Conservation (phyloP, 2,888 invertebrate genomes). For the Alsophila aescularia region DNA sequence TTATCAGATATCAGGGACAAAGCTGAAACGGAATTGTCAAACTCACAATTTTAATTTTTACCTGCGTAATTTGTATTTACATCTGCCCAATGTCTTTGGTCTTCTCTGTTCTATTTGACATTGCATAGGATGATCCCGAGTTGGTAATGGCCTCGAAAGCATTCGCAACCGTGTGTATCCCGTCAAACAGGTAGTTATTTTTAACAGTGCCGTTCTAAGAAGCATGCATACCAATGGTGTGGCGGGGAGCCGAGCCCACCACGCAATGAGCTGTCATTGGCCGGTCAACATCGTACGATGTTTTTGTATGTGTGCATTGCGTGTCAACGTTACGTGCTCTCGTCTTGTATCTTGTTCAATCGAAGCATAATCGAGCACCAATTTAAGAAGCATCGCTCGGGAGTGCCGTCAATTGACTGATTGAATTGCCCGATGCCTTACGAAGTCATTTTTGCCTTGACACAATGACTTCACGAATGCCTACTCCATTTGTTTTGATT, state of each 20-base stretch:
- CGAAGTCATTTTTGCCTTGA: conserved; percentile 70
- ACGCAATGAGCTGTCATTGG: conserved; percentile 67
- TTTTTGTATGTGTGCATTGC: conserved; percentile 65
- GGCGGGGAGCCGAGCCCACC: conserved; percentile 83
- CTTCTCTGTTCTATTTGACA: conserved; percentile 21
- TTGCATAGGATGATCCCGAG: conserved; percentile 41
- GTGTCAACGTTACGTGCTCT: conserved; percentile 56
- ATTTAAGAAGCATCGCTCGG: conserved; percentile 67
- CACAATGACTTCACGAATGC: conserved; percentile 49
- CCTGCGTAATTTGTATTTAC: too few relatives aligned
- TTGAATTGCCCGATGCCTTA: conserved; percentile 76
- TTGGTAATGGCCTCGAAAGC: conserved; percentile 70
- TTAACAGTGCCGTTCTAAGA: conserved; percentile 78
- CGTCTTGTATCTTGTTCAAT: conserved; percentile 48
- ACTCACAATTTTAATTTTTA: too few relatives aligned
- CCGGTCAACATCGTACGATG: conserved; percentile 75
- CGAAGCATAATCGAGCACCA: conserved; percentile 69
- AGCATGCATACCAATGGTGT: conserved; percentile 71
- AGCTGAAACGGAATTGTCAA: too few relatives aligned
- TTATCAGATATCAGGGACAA: neutral
- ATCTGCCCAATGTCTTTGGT: too few relatives aligned
- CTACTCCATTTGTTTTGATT: conserved; percentile 50
- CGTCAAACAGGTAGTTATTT: conserved; percentile 80
- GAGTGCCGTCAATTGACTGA: conserved; percentile 61
- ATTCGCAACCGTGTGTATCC: conserved; percentile 60